Percentiles rank a stretch among this genome's conserved stretches.
phyloP scores from a whole-genome alignment of 2,888 invertebrate genomes.

The Therioaphis trifolii region DNA sequence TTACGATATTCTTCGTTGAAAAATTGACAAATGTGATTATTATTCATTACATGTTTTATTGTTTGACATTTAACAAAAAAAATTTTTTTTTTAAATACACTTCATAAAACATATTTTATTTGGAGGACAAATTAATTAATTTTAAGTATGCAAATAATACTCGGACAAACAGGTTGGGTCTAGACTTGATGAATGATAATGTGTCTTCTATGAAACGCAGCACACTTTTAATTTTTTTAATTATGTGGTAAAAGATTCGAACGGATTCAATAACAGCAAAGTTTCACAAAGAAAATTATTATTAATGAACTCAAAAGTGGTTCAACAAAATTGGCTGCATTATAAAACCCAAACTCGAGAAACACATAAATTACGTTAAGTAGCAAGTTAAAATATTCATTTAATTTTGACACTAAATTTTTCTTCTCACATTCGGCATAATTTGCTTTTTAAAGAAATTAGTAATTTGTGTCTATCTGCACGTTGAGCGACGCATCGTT shows the following conservation, averaged over 20 bases:
- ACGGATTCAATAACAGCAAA: neutral
- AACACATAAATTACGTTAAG: no score
- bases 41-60: no score
- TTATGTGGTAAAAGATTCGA: neutral
- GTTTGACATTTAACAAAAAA: neutral
- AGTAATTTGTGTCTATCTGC: no score
- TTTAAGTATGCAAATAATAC: constrained; percentile 27
- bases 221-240: neutral
- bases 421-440: no score
- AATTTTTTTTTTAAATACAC: neutral
- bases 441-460: no score
- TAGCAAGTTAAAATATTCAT: no score
- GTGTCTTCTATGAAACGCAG: constrained; percentile 18
- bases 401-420: no score
- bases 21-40: no score
- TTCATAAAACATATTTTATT: neutral
- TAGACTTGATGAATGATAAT: constrained; percentile 5
- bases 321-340: neutral
- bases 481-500: no score
- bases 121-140: constrained; percentile 48
- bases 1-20: no score
- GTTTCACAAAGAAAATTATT: no score
- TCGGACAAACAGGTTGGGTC: neutral
- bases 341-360: no score
- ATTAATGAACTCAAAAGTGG: neutral